Base-by-base conservation (phyloP, 2,113 vertebrate genomes). In the cattle (Bos taurus) region DNA sequence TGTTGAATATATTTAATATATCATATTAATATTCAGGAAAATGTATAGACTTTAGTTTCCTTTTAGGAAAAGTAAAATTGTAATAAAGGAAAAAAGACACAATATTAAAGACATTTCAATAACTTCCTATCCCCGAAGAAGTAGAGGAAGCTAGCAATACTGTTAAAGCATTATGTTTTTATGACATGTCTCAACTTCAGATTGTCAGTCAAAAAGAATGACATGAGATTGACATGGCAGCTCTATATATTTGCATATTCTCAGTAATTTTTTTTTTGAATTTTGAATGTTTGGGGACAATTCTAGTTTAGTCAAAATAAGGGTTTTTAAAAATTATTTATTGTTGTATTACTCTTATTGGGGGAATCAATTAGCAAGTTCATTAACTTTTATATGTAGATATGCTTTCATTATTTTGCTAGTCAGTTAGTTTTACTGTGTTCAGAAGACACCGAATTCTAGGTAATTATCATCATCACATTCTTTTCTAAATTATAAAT, bases 161-260 rank as follows among this genome's bases (percentile, higher is more conserved):
- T 46, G 30, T 83, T 48, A 94, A 84, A 71, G 26, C 16, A 57
- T 14, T 93, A 48, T 36, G 28, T 84, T 93, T 96, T 92, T 78
- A 85, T 56, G 86, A 90, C 5, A 6, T 93, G 25, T 74, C n/a
- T 90, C 88, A 88, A 86, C 87, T 94, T 89, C 56, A 86, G 25
- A 71, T 48, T 92, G 15, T 85, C 91, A 78, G 3, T 96, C 84
- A 84, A 64, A 87, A 56, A 93, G 94, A 95, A 26, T 95, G n/a
- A 43, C 90, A 94, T 89, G 87, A 94, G n/a, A 88, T 21, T 85
- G 78, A 46, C 50, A 87, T 71, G 50, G 13, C 74, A 92, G 4
- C 36, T 81, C 48, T 80, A 86, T 48, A 46, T 57, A 83, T 95
- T 95, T 94, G 62, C 60, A 94, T 96, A 87, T 92, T 91, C 33